phyloP scores from a whole-genome alignment of 2,888 invertebrate genomes.

The Mythimna ferrago region DNA sequence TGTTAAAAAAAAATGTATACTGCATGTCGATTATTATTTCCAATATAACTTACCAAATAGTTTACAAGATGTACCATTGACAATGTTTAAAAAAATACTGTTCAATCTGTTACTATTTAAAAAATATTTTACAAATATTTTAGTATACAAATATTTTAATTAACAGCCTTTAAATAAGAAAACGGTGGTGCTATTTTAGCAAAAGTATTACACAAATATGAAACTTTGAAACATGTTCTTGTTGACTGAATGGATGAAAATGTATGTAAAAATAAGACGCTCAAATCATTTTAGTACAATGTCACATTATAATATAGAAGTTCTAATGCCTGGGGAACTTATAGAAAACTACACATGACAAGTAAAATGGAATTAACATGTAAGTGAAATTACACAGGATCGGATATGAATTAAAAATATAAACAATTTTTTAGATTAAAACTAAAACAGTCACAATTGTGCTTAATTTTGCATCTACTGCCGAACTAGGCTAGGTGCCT shows the following conservation, averaged over 20 bases:
- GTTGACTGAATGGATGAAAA: background rate
- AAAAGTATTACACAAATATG: background rate
- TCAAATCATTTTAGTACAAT: background rate
- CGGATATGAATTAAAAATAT: background rate
- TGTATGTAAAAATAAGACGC: background rate
- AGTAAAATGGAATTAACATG: background rate
- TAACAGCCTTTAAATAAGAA: conserved; percentile 26
- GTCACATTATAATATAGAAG: background rate
- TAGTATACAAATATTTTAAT: conserved; percentile 43
- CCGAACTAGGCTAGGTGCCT: too few species aligned
- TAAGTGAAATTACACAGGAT: background rate
- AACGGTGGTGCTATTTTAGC: conserved; percentile 41
- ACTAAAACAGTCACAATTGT: too few species aligned
- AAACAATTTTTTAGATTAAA: too few species aligned
- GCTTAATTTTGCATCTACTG: too few species aligned
- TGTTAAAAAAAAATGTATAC: too few species aligned
- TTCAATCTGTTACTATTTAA: too few species aligned
- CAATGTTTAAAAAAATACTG: too few species aligned
- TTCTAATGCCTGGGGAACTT: background rate
- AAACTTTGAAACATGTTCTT: background rate
- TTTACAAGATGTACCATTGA: too few species aligned
- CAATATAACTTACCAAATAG: too few species aligned
- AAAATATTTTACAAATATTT: too few species aligned
- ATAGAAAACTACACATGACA: background rate
- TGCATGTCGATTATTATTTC: too few species aligned